A percentile compares a stretch with the other conserved stretches of the same genome.
phyloP scores from a whole-genome alignment of 2,797 vertebrate genomes.

The Eospalax fontanierii region DNA sequence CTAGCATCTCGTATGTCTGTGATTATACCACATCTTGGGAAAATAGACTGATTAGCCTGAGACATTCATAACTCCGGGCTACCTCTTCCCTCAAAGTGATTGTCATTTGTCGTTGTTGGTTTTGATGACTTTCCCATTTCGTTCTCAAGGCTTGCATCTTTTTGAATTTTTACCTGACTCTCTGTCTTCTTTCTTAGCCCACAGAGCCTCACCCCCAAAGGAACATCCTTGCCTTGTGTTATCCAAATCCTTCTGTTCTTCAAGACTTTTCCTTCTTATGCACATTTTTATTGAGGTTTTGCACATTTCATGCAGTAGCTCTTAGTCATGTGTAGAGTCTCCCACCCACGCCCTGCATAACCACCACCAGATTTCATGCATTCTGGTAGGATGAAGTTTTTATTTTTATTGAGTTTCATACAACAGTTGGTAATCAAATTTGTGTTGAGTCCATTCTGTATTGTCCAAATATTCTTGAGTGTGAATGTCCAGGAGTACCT shows the following conservation, averaged over 20 bases:
- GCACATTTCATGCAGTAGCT: too few relatives aligned
- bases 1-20: neutral
- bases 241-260: neutral
- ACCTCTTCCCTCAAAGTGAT: neutral
- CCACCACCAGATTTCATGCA: too few relatives aligned
- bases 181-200: fast-evolving
- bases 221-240: neutral
- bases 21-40: neutral
- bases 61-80: neutral
- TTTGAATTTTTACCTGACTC: neutral
- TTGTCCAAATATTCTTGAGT: too few relatives aligned
- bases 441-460: too few relatives aligned
- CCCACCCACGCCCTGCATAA: too few relatives aligned
- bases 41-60: neutral
- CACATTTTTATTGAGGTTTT: too few relatives aligned
- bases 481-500: too few relatives aligned
- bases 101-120: neutral
- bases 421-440: too few relatives aligned
- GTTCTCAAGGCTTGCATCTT: neutral
- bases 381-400: too few relatives aligned
- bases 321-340: too few relatives aligned
- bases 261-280: neutral
- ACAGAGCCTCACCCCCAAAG: neutral
- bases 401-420: too few relatives aligned
- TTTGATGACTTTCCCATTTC: neutral